Conservation (phyloP, 2,797 vertebrate species). For the Cygnus olor region DNA sequence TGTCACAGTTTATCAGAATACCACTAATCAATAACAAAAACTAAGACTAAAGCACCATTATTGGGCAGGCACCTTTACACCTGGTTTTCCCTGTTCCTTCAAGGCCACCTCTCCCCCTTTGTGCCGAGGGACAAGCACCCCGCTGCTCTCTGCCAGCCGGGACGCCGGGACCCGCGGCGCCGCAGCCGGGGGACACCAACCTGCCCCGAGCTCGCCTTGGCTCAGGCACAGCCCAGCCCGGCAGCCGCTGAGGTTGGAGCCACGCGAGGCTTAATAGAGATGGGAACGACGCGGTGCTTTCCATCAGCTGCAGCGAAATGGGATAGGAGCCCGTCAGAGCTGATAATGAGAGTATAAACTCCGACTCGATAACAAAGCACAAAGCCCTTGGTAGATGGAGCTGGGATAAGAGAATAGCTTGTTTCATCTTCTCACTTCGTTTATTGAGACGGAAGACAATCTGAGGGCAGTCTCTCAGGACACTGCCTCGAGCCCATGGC, state of each 20-base stretch:
- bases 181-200: too few species aligned
- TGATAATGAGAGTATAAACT: not conserved
- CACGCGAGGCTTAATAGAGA: not conserved
- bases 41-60: fast-evolving
- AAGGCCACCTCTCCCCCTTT: not conserved
- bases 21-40: not conserved
- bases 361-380: not conserved
- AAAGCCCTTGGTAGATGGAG: not conserved
- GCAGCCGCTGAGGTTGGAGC: not conserved
- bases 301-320: not conserved
- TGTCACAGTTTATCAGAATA: not conserved
- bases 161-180: not conserved
- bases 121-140: not conserved
- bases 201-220: not conserved
- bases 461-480: not conserved
- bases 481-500: not conserved
- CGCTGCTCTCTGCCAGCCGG: fast-evolving
- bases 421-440: not conserved
- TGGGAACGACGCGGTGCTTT: fast-evolving
- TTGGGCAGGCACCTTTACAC: not conserved
- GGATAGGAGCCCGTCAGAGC: not conserved
- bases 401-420: not conserved
- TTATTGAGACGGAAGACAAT: not conserved
- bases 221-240: not conserved
- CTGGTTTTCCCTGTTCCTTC: not conserved